These are phyloP conservation scores for Carabus problematicus DNA, from an alignment of 2,888 invertebrate species.

Conservation along the genomic window DNA sequence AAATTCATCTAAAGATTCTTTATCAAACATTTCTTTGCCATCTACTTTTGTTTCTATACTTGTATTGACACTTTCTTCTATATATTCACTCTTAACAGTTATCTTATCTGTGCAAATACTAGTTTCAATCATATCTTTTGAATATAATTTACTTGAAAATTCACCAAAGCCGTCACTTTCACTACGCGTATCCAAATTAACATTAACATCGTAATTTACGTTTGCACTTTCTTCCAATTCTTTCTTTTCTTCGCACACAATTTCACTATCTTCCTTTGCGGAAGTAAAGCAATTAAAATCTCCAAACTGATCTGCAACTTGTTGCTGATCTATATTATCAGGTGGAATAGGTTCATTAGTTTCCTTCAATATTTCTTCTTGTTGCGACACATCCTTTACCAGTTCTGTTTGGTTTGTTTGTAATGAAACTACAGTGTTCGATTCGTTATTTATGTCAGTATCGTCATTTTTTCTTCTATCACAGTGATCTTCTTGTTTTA, in stretches of 20 bases:
- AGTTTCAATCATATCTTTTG: neutral
- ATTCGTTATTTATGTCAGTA: neutral
- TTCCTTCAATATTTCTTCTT: no score
- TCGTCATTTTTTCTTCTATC: constrained; percentile 8
- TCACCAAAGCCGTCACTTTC: neutral
- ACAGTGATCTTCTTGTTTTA: constrained; percentile 8
- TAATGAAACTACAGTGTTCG: no score
- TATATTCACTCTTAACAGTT: neutral
- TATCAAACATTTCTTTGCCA: no score
- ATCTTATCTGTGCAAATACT: neutral
- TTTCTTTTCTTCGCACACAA: neutral
- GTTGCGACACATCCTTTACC: no score
- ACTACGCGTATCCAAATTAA: constrained; percentile 1
- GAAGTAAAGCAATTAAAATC: constrained; percentile 2
- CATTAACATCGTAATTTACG: neutral
- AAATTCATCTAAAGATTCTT: neutral
- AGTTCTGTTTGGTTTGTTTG: no score
- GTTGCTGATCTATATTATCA: no score
- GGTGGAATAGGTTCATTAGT: no score
- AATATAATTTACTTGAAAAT: neutral
- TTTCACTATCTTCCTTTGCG: neutral
- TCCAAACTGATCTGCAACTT: neutral
- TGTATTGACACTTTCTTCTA: neutral
- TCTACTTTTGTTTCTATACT: neutral
- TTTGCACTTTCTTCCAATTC: no score